A percentile compares a stretch with the other conserved stretches of the same genome.
Conservation (phyloP, 2,888 invertebrate genomes). For the Choreutis nemorana region DNA sequence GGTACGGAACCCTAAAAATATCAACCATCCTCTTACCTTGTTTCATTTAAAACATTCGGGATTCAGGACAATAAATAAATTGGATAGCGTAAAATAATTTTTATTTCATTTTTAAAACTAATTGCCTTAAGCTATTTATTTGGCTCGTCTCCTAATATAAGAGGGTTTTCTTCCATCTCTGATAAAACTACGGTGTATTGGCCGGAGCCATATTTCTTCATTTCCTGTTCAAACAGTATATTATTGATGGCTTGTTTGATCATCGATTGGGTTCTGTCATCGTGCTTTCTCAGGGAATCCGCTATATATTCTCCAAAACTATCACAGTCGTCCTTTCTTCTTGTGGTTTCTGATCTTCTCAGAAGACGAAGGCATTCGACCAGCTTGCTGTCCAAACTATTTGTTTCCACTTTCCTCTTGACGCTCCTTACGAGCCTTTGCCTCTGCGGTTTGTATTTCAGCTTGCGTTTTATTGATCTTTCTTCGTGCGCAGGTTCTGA, state of each 20-base stretch:
- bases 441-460: constrained; percentile 10
- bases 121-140: not conserved
- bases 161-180: constrained; percentile 34
- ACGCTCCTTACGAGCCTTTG: constrained; percentile 15
- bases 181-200: constrained; percentile 31
- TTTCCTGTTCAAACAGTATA: constrained; percentile 52
- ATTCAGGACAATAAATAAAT: not conserved
- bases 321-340: constrained; percentile 51
- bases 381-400: constrained; percentile 20
- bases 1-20: not conserved
- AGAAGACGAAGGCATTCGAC: constrained; percentile 27
- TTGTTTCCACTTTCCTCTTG: constrained; percentile 12
- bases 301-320: constrained; percentile 56
- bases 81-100: constrained; percentile 4
- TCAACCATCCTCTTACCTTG: not conserved
- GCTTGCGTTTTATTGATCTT: constrained; percentile 5
- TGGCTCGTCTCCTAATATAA: constrained; percentile 24
- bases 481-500: constrained; percentile 19
- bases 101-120: not conserved
- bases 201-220: constrained; percentile 39
- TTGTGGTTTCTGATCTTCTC: constrained; percentile 24
- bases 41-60: too few relatives aligned
- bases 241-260: constrained; percentile 57
- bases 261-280: constrained; percentile 47
- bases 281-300: constrained; percentile 46